A percentile compares a stretch with the other conserved stretches of the same genome.
phyloP scores from a whole-genome alignment of 2,113 vertebrate genomes.

The Jaculus jaculus region DNA sequence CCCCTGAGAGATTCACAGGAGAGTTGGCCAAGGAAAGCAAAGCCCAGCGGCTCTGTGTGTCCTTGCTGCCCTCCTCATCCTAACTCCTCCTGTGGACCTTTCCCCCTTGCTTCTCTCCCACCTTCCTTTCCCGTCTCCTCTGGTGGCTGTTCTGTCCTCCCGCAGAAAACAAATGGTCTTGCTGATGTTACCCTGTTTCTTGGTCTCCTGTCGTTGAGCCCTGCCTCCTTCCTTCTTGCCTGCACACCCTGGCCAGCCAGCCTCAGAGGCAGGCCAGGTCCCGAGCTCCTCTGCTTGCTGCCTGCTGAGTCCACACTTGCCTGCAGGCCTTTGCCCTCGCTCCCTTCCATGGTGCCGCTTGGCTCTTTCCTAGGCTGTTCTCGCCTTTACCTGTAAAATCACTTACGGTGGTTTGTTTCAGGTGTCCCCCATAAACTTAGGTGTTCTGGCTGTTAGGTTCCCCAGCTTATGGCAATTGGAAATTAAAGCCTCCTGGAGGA shows the following conservation, averaged over 20 bases:
- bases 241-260: neutral
- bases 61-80: neutral
- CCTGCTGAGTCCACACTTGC: neutral
- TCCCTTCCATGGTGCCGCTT: neutral
- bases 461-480: too few species aligned
- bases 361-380: neutral
- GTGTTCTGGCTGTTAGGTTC: too few species aligned
- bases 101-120: neutral
- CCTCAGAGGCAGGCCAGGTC: slow-evolving; percentile 28
- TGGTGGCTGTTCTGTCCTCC: neutral
- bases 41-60: neutral
- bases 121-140: neutral
- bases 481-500: too few species aligned
- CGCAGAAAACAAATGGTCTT: neutral
- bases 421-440: too few species aligned
- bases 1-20: neutral
- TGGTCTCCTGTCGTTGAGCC: neutral
- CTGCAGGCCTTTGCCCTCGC: neutral
- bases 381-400: neutral
- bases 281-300: neutral
- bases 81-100: neutral
- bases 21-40: neutral
- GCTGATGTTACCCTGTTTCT: slow-evolving; percentile 19
- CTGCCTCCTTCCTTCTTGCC: neutral
- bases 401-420: too few species aligned